A percentile compares a stretch with the other conserved stretches of the same genome.
phyloP scores from a whole-genome alignment of 2,888 invertebrate genomes.

The Caenorhabditis sinica region DNA sequence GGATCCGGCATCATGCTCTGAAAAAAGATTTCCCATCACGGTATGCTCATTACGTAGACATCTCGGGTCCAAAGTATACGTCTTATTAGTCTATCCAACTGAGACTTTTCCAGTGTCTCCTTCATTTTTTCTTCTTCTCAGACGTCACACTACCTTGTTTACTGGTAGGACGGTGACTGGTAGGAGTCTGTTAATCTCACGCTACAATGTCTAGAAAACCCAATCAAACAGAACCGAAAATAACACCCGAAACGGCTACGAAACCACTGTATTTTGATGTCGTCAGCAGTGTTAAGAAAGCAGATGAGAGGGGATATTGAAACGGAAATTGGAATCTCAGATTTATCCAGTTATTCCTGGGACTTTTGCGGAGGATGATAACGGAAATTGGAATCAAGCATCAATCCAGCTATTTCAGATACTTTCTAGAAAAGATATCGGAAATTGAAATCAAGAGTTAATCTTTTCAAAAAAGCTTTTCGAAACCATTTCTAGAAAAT shows the following conservation, averaged over 20 bases:
- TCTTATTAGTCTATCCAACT: neutral
- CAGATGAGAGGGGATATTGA: neutral
- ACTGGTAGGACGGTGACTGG: constrained; percentile 13
- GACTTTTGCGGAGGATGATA: neutral
- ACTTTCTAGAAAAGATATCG: too few relatives aligned
- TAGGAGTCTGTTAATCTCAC: neutral
- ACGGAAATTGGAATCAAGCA: too few relatives aligned
- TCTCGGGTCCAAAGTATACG: constrained; percentile 26
- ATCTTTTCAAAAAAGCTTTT: too few relatives aligned
- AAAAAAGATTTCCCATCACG: constrained; percentile 4
- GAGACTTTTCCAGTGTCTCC: constrained; percentile 3
- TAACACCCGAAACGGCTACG: constrained; percentile 37
- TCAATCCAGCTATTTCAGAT: too few relatives aligned
- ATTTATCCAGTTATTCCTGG: neutral
- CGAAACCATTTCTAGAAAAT: neutral
- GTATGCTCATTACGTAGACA: constrained; percentile 3
- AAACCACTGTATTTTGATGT: neutral
- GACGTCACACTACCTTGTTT: constrained; percentile 39
- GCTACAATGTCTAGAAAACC: constrained; percentile 39
- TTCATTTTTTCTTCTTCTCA: neutral
- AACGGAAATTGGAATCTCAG: constrained; percentile 7
- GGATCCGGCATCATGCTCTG: constrained; percentile 96
- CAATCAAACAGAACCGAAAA: constrained; percentile 40
- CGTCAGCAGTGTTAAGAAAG: constrained; percentile 19
- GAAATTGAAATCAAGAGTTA: too few relatives aligned